A percentile compares a stretch with the other conserved stretches of the same genome.
These are phyloP conservation scores for Edolisoma coerulescens DNA, from an alignment of 2,113 vertebrate species.

Conservation along the genomic window DNA sequence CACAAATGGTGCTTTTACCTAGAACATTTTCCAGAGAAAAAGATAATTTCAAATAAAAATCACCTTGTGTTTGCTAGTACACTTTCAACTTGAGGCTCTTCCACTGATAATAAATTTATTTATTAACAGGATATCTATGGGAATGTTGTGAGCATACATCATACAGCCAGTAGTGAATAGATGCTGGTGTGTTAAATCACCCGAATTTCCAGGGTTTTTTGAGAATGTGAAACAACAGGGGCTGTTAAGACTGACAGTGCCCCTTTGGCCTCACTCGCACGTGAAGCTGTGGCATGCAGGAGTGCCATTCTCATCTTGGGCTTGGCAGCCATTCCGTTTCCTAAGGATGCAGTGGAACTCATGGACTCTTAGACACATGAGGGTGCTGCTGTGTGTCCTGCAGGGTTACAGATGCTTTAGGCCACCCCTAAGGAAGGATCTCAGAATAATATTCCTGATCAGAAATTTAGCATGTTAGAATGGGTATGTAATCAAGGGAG, in stretches of 20 bases:
- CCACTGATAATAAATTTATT: not conserved
- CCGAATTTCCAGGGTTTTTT: accelerated
- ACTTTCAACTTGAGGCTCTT: not conserved
- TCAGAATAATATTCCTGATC: not conserved
- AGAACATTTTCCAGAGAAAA: not conserved
- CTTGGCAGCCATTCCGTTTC: not conserved
- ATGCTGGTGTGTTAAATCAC: not conserved
- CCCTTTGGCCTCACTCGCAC: not conserved
- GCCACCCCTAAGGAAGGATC: not conserved
- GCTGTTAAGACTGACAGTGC: not conserved
- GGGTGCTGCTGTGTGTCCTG: not conserved
- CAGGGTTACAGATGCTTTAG: not conserved
- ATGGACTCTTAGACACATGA: too few relatives aligned
- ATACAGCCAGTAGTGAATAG: not conserved
- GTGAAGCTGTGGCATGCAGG: not conserved
- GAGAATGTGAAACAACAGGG: not conserved
- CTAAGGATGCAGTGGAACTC: not conserved
- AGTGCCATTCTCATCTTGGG: not conserved
- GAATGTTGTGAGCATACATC: not conserved
- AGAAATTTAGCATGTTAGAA: not conserved
- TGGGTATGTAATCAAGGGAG: not conserved
- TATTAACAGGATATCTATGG: not conserved
- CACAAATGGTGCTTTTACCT: not conserved
- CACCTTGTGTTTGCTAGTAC: not conserved
- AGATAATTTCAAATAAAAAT: not conserved